These are phyloP conservation scores for Brachypterus glaber DNA, from an alignment of 2,888 invertebrate genomes.

Conservation along the genomic window DNA sequence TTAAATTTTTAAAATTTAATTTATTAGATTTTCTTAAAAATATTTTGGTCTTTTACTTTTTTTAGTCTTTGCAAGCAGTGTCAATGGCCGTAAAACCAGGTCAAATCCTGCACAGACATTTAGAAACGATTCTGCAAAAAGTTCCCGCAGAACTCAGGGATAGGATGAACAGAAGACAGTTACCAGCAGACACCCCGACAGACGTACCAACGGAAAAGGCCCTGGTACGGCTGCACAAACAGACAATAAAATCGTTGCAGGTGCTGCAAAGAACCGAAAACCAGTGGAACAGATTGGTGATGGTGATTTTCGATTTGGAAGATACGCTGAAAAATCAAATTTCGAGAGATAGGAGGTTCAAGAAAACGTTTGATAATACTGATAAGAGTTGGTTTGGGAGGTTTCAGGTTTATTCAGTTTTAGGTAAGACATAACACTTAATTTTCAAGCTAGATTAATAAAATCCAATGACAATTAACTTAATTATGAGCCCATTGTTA, in stretches of 20 bases:
- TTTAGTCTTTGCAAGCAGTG: slow-evolving; percentile 74
- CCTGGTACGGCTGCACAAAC: slow-evolving; percentile 81
- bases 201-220: slow-evolving; percentile 72
- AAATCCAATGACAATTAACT: too few relatives aligned
- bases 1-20: slow-evolving; percentile 5
- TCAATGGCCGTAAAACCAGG: slow-evolving; percentile 65
- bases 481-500: too few relatives aligned
- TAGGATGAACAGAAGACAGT: slow-evolving; percentile 55
- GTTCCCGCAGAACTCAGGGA: slow-evolving; percentile 72
- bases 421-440: too few relatives aligned
- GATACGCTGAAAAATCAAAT: slow-evolving; percentile 74
- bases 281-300: slow-evolving; percentile 82
- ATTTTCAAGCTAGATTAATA: too few relatives aligned
- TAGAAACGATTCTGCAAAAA: slow-evolving; percentile 85
- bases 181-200: slow-evolving; percentile 50
- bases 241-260: slow-evolving; percentile 84
- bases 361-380: slow-evolving; percentile 63
- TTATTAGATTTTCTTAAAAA: too few relatives aligned
- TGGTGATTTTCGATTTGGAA: slow-evolving; percentile 72
- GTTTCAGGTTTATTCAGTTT: slow-evolving; percentile 12
- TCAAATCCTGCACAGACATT: slow-evolving; percentile 65
- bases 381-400: slow-evolving; percentile 50
- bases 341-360: slow-evolving; percentile 49
- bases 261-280: slow-evolving; percentile 89
- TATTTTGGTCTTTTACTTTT: slow-evolving; percentile 15